These are phyloP conservation scores for Halcyon smyrnensis DNA, from an alignment of 2,797 vertebrate genomes.

Conservation along the genomic window DNA sequence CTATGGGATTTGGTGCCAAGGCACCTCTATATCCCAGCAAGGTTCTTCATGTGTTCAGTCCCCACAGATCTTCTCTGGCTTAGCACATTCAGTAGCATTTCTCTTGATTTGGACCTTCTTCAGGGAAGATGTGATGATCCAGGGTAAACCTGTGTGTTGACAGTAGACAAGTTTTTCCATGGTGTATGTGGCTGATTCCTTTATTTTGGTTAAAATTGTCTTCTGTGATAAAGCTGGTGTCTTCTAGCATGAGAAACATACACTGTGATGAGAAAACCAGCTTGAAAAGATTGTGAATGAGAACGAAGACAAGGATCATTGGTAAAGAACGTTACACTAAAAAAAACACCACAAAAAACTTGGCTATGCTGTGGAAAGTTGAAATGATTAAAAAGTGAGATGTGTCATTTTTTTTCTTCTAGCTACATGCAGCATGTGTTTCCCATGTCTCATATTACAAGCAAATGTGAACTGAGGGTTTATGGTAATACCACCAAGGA, in stretches of 20 bases:
- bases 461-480: slow-evolving; percentile 31
- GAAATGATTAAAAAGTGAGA: slow-evolving; percentile 51
- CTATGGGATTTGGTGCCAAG: neutral
- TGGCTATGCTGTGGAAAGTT: neutral
- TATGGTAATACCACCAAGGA: slow-evolving; percentile 64
- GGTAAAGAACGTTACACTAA: neutral
- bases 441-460: slow-evolving; percentile 55
- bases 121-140: neutral
- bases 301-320: neutral
- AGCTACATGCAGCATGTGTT: slow-evolving; percentile 49
- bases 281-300: neutral
- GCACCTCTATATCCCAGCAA: neutral
- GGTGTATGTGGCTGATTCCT: neutral
- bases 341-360: neutral
- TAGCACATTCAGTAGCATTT: neutral
- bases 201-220: neutral
- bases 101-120: neutral
- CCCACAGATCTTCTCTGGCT: neutral
- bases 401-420: slow-evolving; percentile 39
- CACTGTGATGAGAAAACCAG: neutral
- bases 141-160: neutral
- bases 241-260: neutral
- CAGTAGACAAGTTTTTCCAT: neutral
- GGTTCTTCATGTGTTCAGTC: neutral
- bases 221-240: neutral